Evolutionary conservation across 92 coral and sea anemone genomes (phyloP).

Genomic region (Porites evermanni): DNA sequence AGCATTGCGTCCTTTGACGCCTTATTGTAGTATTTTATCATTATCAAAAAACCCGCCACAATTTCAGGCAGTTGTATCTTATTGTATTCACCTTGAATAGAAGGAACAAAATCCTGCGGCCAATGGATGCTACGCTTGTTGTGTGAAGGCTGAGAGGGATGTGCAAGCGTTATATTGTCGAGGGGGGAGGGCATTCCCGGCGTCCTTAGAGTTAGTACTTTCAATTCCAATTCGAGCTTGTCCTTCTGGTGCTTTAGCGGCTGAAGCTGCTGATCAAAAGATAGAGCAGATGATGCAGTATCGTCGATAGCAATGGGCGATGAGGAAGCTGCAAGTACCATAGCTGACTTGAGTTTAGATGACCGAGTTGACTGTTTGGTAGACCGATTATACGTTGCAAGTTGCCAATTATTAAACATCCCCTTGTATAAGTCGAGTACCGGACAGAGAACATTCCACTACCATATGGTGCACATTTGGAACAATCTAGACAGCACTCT

Average conservation of each 20-base stretch:
- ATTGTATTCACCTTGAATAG: not conserved
- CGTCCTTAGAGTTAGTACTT: not conserved
- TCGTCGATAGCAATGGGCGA: not conserved
- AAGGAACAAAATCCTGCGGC: not conserved
- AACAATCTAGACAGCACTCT: too few relatives aligned
- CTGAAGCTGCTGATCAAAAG: not conserved
- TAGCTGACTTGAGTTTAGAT: not conserved
- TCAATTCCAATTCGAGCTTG: not conserved
- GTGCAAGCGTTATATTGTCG: not conserved
- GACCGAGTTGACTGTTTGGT: too few relatives aligned
- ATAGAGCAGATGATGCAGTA: not conserved
- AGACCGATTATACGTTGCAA: too few relatives aligned
- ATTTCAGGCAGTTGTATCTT: not conserved
- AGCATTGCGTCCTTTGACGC: not conserved
- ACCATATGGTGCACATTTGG: too few relatives aligned
- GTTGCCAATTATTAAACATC: too few relatives aligned
- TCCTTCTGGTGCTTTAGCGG: not conserved
- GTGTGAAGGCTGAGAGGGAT: not conserved
- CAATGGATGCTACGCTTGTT: not conserved
- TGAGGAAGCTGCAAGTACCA: not conserved
- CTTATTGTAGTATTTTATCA: not conserved
- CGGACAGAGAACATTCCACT: too few relatives aligned
- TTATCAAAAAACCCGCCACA: not conserved
- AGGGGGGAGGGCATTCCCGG: constrained; percentile 1
- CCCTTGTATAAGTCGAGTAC: too few relatives aligned